A percentile compares a stretch with the other conserved stretches of the same genome.
phyloP scores from a whole-genome alignment of 2,797 vertebrate genomes.

The Amblyopsis hoosieri region DNA sequence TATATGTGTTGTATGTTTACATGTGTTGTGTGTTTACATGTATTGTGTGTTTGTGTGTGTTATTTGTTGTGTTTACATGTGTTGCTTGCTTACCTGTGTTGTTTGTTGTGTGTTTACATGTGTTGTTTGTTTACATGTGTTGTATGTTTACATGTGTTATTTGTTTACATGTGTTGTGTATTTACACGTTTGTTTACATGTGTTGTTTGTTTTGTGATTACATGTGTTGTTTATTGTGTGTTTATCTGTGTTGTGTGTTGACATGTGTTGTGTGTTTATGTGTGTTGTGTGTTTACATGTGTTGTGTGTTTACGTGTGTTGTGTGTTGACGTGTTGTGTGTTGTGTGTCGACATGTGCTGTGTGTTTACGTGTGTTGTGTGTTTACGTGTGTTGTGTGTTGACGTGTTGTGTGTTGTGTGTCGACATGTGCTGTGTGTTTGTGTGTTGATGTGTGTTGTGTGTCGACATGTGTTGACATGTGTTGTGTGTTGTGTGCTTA shows the following conservation, averaged over 20 bases:
- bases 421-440: neutral
- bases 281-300: conserved; percentile 21
- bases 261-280: conserved; percentile 12
- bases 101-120: conserved; percentile 11
- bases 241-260: conserved; percentile 7
- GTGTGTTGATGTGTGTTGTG: conserved; percentile 10
- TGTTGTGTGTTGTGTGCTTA: conserved; percentile 17
- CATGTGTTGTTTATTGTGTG: conserved; percentile 5
- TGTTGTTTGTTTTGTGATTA: conserved; percentile 2
- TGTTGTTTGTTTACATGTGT: conserved; percentile 25
- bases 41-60: conserved; percentile 27
- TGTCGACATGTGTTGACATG: conserved; percentile 8
- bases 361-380: conserved; percentile 15
- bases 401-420: conserved; percentile 20
- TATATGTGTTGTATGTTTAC: neutral
- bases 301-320: conserved; percentile 27
- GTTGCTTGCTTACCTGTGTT: conserved; percentile 9
- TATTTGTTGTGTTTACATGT: neutral
- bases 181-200: neutral
- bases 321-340: conserved; percentile 11
- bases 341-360: conserved; percentile 22
- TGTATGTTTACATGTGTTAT: conserved; percentile 20
- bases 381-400: conserved; percentile 18
- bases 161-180: no score
- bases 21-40: conserved; percentile 15